Evolutionary conservation across 2,797 vertebrate species (phyloP), one percentile per base, ranked within the genome.

Genomic region (Nyctibius grandis): DNA sequence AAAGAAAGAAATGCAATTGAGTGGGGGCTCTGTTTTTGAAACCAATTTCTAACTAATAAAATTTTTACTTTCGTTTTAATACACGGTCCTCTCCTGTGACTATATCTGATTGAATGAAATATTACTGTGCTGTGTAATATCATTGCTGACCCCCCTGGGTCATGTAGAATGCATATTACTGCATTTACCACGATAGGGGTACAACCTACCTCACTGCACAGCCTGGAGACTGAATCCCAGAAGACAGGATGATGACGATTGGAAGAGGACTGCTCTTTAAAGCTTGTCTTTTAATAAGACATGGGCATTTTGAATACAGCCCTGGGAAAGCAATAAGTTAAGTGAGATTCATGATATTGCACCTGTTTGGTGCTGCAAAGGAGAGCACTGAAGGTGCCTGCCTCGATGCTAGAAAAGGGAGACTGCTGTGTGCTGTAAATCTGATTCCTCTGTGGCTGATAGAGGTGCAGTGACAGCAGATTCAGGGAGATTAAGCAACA

Each of bases 21-120:
- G 70, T 9, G 8, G 51, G 42, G 45, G 22, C 26, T 85, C 33
- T 88, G 67, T 5, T 89, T 89, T 67, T 36, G 29, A 82, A 91
- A 70, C 65, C 44, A 59, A 82, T 95, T 93, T 89, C 78, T 63
- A 61, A 28, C 75, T 92, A 70, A 95, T 85, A 78, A 33, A 6
- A 22, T 82, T 42, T 77, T 48, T 5, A 33, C 42, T 20, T 81
- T 95, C 60, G n/a, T 80, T 95, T 91, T 85, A 75, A 85, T 81
- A 81, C 60, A 26, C 0, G 1, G 8, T 74, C n/a, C 74, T 64
- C 82, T 84, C 88, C 50, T 73, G 86, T 87, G 83, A 75, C 75
- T 70, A 0, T 51, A 22, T 72, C 65, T 70, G 83, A 93, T 74
- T 21, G 86, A 91, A 81, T 72, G 57, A 95, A 82, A 36, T 74